Evolutionary conservation across 2,888 invertebrate genomes (phyloP).

Genomic region (Helicoverpa assulta): DNA sequence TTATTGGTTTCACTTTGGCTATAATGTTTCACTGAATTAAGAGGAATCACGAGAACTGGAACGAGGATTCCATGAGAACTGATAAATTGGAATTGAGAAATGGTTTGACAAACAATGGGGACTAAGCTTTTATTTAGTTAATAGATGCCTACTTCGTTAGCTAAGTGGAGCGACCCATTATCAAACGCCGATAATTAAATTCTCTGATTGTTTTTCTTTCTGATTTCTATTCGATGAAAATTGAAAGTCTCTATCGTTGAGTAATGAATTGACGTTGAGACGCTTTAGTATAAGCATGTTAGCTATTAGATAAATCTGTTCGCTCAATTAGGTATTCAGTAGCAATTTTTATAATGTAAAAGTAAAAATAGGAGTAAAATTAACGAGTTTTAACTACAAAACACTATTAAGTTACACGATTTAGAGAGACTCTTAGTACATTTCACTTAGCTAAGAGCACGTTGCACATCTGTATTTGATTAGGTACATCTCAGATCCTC

Average conservation of each 20-base stretch:
- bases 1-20: slow-evolving; percentile 27
- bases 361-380: slow-evolving; percentile 40
- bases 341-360: too few species aligned
- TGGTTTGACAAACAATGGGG: slow-evolving; percentile 31
- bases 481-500: not conserved
- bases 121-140: slow-evolving; percentile 31
- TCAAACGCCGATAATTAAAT: slow-evolving; percentile 24
- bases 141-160: slow-evolving; percentile 5
- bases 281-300: not conserved
- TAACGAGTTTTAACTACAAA: slow-evolving; percentile 57
- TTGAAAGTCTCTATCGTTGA: slow-evolving; percentile 3
- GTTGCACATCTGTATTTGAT: not conserved
- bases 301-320: too few species aligned
- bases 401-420: slow-evolving; percentile 23
- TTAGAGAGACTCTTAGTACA: not conserved
- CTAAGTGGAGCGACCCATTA: slow-evolving; percentile 18
- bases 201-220: slow-evolving; percentile 34
- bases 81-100: slow-evolving; percentile 54
- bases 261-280: slow-evolving; percentile 15
- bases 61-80: slow-evolving; percentile 48
- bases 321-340: too few species aligned
- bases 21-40: slow-evolving; percentile 41
- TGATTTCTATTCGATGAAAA: slow-evolving; percentile 1
- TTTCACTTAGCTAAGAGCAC: not conserved
- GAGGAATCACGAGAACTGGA: slow-evolving; percentile 45